A percentile compares a stretch with the other conserved stretches of the same genome.
These are phyloP conservation scores for Eretmochelys imbricata DNA, from an alignment of 2,113 vertebrate genomes.

Conservation along the genomic window DNA sequence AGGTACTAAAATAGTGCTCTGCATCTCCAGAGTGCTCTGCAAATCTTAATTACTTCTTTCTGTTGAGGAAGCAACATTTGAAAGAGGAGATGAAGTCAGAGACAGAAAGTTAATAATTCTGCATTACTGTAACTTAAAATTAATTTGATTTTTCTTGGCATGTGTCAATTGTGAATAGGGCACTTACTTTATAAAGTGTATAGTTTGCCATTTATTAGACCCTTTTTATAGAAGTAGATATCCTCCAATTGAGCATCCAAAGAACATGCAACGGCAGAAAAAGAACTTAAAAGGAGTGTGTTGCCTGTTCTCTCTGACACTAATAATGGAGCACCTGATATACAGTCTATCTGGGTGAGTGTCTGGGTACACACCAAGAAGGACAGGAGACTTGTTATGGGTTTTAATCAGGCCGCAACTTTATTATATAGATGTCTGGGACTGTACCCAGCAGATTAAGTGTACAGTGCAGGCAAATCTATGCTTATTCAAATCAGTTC, in stretches of 20 bases:
- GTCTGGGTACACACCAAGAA: too few relatives aligned
- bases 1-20: not conserved
- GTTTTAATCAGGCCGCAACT: too few relatives aligned
- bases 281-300: too few relatives aligned
- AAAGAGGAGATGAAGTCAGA: not conserved
- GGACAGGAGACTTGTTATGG: too few relatives aligned
- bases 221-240: not conserved
- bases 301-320: not conserved
- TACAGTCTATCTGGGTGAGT: not conserved
- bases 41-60: not conserved
- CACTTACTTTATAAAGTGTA: not conserved
- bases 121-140: not conserved
- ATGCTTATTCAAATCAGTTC: too few relatives aligned
- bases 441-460: too few relatives aligned
- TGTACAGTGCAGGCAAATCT: too few relatives aligned
- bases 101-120: not conserved
- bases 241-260: not conserved
- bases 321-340: not conserved
- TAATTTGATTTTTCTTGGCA: too few relatives aligned
- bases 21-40: not conserved
- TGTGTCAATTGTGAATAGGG: too few relatives aligned
- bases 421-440: too few relatives aligned
- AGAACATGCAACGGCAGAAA: too few relatives aligned
- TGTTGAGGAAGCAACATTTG: not conserved
- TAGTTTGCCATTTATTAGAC: not conserved